Base-by-base conservation (phyloP, 64 coral and sea anemone genomes). In the Astreopora myriophthalma region DNA sequence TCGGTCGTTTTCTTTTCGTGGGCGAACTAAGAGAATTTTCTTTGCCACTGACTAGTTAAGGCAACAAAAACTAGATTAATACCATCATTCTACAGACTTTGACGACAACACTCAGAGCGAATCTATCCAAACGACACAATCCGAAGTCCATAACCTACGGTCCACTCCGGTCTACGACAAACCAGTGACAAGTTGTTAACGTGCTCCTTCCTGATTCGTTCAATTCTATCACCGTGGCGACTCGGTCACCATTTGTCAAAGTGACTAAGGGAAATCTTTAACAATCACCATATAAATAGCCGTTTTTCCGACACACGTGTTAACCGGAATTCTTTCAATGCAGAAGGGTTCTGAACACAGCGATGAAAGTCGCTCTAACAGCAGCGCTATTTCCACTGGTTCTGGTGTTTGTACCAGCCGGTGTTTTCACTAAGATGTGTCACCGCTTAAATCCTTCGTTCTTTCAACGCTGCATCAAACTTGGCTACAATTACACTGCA, bases 391-490 rank as follows among this genome's bases (percentile, higher is more conserved):
- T 83, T 39, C 34, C 32, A 8, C 30, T 64, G 30, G 19, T 83
- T 37, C 9, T 65, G 33, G 34, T 24, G 8, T 14, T 6, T 65
- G n/a, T 64, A n/a, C 52, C 79, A 1, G 19, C 4, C 32, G 57
- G 32, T 22, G 52, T 83, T 83, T 65, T 37, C 5, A 24, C 52
- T 2, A 17, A 38, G 13, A 83, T 83, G 11, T 83, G 79, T 33
- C 57, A 83, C 19, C 79, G 79, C 8, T 64, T 83, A 24, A 63
- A 83, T 14, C 52, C 55, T 23, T 64, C 28, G 19, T 38, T 83
- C 12, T 83, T 83, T 64, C 33, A 64, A 64, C 64, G 79, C 22
- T 83, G 79, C 58, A 35, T 83, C 8, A 36, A 65, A 35, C 17
- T 34, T 13, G 79, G 79, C 8, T 64, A 64, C 22, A 83, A 83